These are phyloP conservation scores for Aepyceros melampus DNA, from an alignment of 2,113 vertebrate species.

Conservation along the genomic window DNA sequence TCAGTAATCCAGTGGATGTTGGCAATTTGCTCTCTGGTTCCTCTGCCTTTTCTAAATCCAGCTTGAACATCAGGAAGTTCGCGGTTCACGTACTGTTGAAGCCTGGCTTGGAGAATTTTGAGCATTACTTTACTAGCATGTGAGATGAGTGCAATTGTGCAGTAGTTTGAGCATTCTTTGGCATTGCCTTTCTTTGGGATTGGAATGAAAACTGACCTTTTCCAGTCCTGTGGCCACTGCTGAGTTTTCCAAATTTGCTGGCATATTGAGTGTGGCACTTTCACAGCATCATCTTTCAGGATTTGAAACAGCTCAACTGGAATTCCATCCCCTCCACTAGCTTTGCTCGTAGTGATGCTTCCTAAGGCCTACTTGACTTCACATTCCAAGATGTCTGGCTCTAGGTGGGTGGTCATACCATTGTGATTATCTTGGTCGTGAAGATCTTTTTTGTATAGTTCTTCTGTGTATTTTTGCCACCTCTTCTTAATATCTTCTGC, in stretches of 20 bases:
- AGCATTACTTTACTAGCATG: neutral
- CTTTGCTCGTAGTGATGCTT: neutral
- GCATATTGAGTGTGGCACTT: neutral
- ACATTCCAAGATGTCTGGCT: neutral
- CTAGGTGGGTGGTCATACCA: neutral
- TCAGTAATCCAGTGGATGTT: accelerated
- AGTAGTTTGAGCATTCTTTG: neutral
- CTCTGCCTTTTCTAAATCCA: neutral
- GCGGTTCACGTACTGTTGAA: accelerated
- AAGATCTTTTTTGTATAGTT: neutral
- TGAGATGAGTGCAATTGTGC: neutral
- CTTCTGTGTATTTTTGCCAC: neutral
- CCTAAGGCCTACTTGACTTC: neutral
- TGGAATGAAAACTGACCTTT: neutral
- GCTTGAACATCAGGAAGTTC: neutral
- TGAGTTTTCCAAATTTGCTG: neutral
- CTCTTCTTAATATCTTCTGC: neutral
- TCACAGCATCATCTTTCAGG: neutral
- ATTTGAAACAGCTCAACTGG: neutral
- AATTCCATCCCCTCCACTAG: neutral
- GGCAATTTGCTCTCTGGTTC: neutral
- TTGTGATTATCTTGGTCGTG: neutral
- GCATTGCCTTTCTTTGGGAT: neutral
- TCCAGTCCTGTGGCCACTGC: neutral
- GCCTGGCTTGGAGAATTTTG: neutral